Evolutionary conservation across 2,113 vertebrate genomes (phyloP), one percentile per base, ranked within the genome.

Genomic region (Muscicapa adusta): DNA sequence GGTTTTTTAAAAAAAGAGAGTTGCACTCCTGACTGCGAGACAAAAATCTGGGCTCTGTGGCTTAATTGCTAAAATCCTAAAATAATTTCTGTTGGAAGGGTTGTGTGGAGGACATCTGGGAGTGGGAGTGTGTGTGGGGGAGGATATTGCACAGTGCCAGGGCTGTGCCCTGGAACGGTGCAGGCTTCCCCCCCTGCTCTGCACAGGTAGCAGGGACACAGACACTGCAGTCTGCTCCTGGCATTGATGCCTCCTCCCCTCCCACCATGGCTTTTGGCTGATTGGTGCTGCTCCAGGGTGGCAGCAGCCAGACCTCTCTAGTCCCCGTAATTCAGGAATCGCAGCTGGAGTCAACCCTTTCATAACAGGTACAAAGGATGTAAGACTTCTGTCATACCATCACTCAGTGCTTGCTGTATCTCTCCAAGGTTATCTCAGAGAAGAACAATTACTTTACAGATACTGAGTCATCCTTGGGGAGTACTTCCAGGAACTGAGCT

Each of bases 321-420:
- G 33, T 23, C 5, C 2, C 19, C 0, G 0, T 14, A 16, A 22
- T 67, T 62, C 5, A 40, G 51, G 50, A 45, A 23, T 50, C 18
- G 26, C 50, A 47, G 82, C 18, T 38, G 38, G 63, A 36, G 9
- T 31, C 72, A 56, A 1, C 10, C 34, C 47, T 73, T 62, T 42
- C 56, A 2, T 15, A 15, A 12, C 12, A 50, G 47, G 23, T 14
- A 22, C 28, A 10, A 54, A 76, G 54, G n/a, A 9, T 6, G 7
- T 16, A 6, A 63, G 58, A 6, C 22, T 17, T 40, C 6, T 33
- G 19, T 74, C 48, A 36, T 16, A 4, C 26, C 66, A 12, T 65
- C 62, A 3, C 33, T 79, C 40, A 1, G 22, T 25, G 13, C 50
- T 34, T 74, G 34, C 51, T 62, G 0, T 36, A 9, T 28, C 10